Conservation (phyloP, 2,888 invertebrate genomes). For the Anorthoa munda region DNA sequence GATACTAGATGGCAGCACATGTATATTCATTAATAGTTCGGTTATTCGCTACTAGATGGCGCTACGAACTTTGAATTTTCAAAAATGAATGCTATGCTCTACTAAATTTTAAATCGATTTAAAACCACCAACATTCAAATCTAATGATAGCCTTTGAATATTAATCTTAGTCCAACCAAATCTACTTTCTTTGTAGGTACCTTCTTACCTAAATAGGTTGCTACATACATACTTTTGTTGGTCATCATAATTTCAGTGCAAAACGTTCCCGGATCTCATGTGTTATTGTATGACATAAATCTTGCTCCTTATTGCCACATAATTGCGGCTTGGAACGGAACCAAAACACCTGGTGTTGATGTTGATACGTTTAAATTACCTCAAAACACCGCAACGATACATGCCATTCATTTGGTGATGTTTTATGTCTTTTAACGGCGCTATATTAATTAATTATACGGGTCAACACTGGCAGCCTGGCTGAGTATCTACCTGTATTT, state of each 20-base stretch:
- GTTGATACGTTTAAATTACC: conserved; percentile 37
- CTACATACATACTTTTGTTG: neutral
- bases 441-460: conserved; percentile 4
- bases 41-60: conserved; percentile 47
- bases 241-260: neutral
- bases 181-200: neutral
- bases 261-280: neutral
- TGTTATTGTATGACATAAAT: conserved; percentile 39
- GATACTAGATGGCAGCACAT: conserved; percentile 8
- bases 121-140: accelerated
- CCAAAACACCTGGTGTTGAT: conserved; percentile 28
- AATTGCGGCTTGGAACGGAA: conserved; percentile 34
- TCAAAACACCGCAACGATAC: conserved; percentile 36
- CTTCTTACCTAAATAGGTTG: neutral
- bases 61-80: neutral
- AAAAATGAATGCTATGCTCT: neutral
- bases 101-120: neutral
- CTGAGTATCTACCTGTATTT: no score
- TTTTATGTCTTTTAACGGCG: conserved; percentile 18
- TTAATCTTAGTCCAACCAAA: neutral
- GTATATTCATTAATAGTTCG: accelerated
- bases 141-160: neutral
- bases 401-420: conserved; percentile 38
- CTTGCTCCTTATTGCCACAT: conserved; percentile 13
- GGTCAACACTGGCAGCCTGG: no score